Conservation (phyloP, 2,113 vertebrate genomes). For the Gasterosteus nipponicus region DNA sequence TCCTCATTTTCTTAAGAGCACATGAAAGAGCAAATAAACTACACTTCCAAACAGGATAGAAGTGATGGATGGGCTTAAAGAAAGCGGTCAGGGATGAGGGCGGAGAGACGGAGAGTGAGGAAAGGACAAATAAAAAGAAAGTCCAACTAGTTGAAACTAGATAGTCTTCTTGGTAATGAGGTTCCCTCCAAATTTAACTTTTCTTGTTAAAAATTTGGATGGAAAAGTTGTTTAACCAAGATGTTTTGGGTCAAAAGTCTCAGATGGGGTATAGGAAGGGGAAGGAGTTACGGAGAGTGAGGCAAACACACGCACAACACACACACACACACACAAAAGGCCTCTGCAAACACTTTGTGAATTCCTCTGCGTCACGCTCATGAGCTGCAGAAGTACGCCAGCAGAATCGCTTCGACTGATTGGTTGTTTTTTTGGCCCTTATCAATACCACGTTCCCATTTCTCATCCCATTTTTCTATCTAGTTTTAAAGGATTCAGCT, state of each 20-base stretch:
- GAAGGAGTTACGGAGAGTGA: conserved; percentile 26
- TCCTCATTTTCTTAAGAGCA: conserved; percentile 2
- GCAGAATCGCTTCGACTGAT: neutral
- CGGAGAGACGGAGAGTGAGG: neutral
- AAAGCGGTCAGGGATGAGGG: conserved; percentile 1
- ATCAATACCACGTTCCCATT: neutral
- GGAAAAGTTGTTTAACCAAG: neutral
- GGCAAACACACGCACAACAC: neutral
- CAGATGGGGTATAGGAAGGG: neutral
- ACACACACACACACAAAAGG: neutral
- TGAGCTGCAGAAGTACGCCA: conserved; percentile 15
- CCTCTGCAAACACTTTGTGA: conserved; percentile 44
- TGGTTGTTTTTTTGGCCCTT: neutral
- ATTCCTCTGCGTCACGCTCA: conserved; percentile 43
- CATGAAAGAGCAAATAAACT: neutral
- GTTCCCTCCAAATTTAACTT: neutral
- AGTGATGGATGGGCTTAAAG: conserved; percentile 2
- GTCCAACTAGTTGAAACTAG: neutral
- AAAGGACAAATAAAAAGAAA: neutral
- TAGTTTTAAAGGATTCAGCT: no score
- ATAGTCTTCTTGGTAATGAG: neutral
- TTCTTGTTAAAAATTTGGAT: neutral
- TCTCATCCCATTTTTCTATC: neutral
- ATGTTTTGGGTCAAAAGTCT: neutral
- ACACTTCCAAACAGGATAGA: neutral